Evolutionary conservation across 2,888 invertebrate species (phyloP).

Genomic region (Oscheius sp.): DNA sequence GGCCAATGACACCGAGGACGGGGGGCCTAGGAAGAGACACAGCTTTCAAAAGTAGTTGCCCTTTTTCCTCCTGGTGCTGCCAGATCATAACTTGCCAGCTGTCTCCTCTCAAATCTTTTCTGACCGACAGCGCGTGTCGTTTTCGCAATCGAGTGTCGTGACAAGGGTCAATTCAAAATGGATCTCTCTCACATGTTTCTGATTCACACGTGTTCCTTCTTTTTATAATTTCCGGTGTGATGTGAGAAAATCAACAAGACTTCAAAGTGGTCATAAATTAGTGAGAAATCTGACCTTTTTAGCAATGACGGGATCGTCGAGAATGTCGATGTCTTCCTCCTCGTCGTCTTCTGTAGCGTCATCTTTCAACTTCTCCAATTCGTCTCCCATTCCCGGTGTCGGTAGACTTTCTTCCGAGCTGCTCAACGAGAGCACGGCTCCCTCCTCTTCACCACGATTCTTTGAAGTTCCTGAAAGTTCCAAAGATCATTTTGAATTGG

Average conservation of each 20-base stretch:
- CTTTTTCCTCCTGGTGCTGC: too few relatives aligned
- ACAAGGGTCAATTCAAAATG: too few relatives aligned
- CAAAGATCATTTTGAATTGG: not conserved
- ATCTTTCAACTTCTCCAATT: constrained; percentile 11
- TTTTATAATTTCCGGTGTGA: too few relatives aligned
- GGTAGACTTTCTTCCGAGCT: constrained; percentile 10
- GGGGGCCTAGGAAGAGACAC: too few relatives aligned
- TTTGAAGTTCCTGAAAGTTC: not conserved
- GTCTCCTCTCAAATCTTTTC: too few relatives aligned
- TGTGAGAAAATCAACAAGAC: too few relatives aligned
- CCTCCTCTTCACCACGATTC: not conserved
- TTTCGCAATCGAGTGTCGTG: not conserved
- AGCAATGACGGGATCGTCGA: not conserved
- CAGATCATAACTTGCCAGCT: too few relatives aligned
- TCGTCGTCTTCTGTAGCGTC: not conserved
- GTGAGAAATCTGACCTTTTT: not conserved
- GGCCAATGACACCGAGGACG: too few relatives aligned
- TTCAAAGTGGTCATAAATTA: too few relatives aligned
- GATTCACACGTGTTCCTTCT: too few relatives aligned
- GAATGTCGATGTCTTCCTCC: not conserved
- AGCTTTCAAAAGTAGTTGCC: too few relatives aligned
- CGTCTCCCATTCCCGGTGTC: not conserved
- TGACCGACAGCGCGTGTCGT: not conserved
- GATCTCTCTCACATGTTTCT: too few relatives aligned
- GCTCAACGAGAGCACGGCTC: constrained; percentile 1